Conservation (phyloP, 2,797 vertebrate genomes). For the Arremon brunneinucha region DNA sequence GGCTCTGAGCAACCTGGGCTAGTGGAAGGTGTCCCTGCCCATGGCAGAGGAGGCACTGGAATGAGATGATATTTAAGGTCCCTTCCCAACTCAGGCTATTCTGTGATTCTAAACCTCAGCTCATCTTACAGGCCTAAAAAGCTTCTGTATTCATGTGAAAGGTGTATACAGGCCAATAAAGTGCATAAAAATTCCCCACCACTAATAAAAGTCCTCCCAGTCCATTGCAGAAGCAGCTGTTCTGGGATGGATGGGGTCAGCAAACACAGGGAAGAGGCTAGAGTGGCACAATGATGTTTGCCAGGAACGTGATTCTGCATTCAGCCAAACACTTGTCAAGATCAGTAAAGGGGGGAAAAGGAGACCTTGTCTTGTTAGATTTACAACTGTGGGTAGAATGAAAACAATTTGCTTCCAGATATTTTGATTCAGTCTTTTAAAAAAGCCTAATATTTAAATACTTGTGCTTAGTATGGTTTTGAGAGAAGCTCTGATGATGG, state of each 20-base stretch:
- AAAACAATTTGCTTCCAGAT: background rate
- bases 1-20: fast-evolving
- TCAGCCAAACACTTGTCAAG: background rate
- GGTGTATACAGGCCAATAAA: background rate
- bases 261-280: fast-evolving
- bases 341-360: background rate
- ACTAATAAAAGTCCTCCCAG: background rate
- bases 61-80: too few species aligned
- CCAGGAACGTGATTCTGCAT: background rate
- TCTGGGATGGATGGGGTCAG: background rate
- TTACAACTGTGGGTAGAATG: background rate
- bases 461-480: background rate
- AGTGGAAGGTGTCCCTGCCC: background rate
- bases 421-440: background rate
- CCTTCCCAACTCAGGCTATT: background rate
- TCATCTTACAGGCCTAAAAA: background rate
- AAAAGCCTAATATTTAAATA: background rate
- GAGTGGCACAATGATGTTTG: background rate
- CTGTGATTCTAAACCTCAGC: background rate
- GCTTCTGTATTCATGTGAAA: background rate
- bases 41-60: background rate
- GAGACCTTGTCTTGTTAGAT: background rate
- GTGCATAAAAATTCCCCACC: background rate
- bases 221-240: background rate
- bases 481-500: background rate